Conservation (phyloP, 2,113 vertebrate species). For the Corynorhinus townsendii region DNA sequence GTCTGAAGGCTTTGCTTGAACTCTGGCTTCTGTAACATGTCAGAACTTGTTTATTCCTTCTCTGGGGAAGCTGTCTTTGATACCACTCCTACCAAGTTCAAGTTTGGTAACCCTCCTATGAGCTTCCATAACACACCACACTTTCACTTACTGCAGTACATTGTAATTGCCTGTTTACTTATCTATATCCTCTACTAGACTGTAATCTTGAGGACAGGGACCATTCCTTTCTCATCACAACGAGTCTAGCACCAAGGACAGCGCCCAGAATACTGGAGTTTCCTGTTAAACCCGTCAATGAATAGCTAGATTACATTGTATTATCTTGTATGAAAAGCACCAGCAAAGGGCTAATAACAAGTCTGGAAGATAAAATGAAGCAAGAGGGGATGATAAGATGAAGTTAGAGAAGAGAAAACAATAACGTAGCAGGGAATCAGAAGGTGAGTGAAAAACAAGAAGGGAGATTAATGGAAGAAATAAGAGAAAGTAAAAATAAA, state of each 20-base stretch:
- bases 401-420: neutral
- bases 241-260: conserved; percentile 37
- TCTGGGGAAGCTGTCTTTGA: neutral
- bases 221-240: neutral
- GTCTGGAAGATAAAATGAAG: neutral
- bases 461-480: neutral
- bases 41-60: neutral
- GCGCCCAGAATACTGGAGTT: neutral
- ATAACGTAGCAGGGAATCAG: neutral
- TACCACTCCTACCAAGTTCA: neutral
- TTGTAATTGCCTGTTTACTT: neutral
- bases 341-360: neutral
- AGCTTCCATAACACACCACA: neutral
- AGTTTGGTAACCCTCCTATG: neutral
- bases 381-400: neutral
- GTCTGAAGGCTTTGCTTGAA: neutral
- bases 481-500: conserved; percentile 11
- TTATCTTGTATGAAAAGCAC: neutral
- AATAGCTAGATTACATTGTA: neutral
- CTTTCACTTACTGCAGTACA: neutral
- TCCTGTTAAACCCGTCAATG: neutral
- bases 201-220: neutral
- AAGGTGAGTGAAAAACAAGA: neutral
- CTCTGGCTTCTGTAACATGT: neutral
- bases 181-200: neutral